Evolutionary conservation across 2,888 invertebrate species (phyloP), one percentile per base, ranked within the genome.

Genomic region (Unio delphinus): DNA sequence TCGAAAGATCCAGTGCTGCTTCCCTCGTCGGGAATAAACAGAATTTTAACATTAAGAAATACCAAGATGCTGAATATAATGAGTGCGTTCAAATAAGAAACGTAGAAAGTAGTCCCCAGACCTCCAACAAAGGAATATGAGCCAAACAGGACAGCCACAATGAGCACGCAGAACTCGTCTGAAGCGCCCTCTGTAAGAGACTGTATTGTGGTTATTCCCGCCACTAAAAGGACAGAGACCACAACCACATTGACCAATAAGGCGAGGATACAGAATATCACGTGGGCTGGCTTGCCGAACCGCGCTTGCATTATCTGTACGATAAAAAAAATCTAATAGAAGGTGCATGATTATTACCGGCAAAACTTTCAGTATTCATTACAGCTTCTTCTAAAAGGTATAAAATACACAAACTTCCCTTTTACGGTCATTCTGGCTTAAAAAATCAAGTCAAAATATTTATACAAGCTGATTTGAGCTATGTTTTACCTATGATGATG

Each of bases 31-130:
- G 76, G 69, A 3, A 69, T 63, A 67, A 83, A 82, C 59, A 83
- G 74, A n/a, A 84, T 77, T 64, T 79, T 81, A n/a, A 81, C 68
- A 60, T 77, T 81, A 61, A 86, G 79, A 30, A 78, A 73, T 28
- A 83, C 69, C 34, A 87, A 74, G 3, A 82, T 78, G 17, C 75
- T 68, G 65, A 83, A 86, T 26, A 86, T 83, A 23, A 86, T 69
- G 23, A 79, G 75, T 8, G 83, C 77, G 73, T 87, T 87, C 79
- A 86, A 86, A 73, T 88, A 88, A 8, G 86, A 86, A 28, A 88
- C 87, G 68, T 88, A 88, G 67, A 88, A 88, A 0, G 87, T 86
- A 17, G 87, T 85, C 0, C 88, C 86, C 1, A 86, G 75, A 7
- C 86, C 86, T 20, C 86, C 86, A 60, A 87, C 79, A 57, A 85